Percentiles rank a stretch among this genome's conserved stretches.
These are phyloP conservation scores for Amblyopsis rosae DNA, from an alignment of 2,113 vertebrate species.

Conservation along the genomic window DNA sequence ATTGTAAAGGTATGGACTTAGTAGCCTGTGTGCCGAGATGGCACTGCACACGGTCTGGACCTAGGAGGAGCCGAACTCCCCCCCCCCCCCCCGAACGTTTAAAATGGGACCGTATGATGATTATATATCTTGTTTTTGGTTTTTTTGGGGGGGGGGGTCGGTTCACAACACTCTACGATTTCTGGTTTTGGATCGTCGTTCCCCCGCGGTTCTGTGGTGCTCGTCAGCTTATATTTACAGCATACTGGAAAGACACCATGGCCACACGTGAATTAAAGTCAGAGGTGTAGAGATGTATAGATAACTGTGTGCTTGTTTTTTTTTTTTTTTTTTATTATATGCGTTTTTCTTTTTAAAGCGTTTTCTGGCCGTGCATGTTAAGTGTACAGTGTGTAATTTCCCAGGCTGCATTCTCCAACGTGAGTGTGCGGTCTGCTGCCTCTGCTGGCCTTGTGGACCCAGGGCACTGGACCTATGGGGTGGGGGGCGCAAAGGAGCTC, in stretches of 20 bases:
- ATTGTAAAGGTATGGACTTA: slow-evolving; percentile 49
- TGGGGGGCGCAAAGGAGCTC: not conserved
- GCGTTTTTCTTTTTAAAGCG: slow-evolving; percentile 40
- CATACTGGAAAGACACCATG: slow-evolving; percentile 47
- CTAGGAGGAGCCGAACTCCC: no score
- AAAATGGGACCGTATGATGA: slow-evolving; percentile 36
- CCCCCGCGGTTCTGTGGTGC: slow-evolving; percentile 54
- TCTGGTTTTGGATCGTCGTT: slow-evolving; percentile 11
- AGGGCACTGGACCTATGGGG: slow-evolving; percentile 51
- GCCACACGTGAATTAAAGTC: slow-evolving; percentile 10
- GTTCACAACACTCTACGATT: not conserved
- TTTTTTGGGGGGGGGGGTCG: slow-evolving; percentile 23
- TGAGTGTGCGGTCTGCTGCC: slow-evolving; percentile 41
- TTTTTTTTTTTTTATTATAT: slow-evolving; percentile 21
- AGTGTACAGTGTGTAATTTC: slow-evolving; percentile 75
- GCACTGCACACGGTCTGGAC: no score
- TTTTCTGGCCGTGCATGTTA: slow-evolving; percentile 74
- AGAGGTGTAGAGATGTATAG: slow-evolving; percentile 17
- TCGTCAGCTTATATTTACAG: slow-evolving; percentile 53
- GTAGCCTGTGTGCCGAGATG: not conserved
- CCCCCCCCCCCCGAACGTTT: not conserved
- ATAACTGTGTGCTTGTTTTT: slow-evolving; percentile 43
- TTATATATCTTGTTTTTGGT: not conserved
- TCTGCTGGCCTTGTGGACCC: slow-evolving; percentile 33
- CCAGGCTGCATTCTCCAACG: slow-evolving; percentile 60